These are phyloP conservation scores for Microtus montanus DNA, from an alignment of 2,113 vertebrate species.

Conservation along the genomic window DNA sequence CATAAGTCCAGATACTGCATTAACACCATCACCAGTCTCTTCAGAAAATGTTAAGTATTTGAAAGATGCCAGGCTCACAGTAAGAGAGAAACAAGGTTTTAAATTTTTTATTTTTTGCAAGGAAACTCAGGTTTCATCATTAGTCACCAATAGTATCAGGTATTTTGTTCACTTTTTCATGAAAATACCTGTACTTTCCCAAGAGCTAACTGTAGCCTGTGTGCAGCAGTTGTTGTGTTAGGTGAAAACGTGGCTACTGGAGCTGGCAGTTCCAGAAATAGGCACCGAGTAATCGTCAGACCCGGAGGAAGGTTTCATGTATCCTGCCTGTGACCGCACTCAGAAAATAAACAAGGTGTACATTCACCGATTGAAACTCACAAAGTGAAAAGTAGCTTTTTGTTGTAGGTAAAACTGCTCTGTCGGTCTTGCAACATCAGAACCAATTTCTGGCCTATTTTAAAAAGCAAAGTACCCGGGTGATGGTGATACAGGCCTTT, in stretches of 20 bases:
- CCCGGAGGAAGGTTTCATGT: rapidly evolving
- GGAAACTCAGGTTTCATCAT: background rate
- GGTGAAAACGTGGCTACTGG: background rate
- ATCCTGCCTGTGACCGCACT: rapidly evolving
- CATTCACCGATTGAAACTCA: background rate
- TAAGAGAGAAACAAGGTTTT: background rate
- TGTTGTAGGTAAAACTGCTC: background rate
- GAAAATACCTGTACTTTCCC: background rate
- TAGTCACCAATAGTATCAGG: background rate
- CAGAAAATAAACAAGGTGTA: too few species aligned
- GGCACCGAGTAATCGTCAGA: rapidly evolving
- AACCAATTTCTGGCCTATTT: background rate
- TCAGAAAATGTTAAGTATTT: background rate
- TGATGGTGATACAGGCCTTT: too few species aligned
- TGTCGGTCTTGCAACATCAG: background rate
- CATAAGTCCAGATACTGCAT: rapidly evolving
- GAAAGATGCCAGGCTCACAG: background rate
- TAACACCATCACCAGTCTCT: background rate
- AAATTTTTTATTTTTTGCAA: background rate
- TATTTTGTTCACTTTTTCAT: background rate
- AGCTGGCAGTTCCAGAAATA: background rate
- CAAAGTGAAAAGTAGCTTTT: background rate
- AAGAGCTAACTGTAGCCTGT: too few species aligned
- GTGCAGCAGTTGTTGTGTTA: background rate
- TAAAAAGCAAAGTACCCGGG: background rate